Percentiles rank a stretch among this genome's conserved stretches.
These are phyloP conservation scores for Boloria euphrosyne DNA, from an alignment of 2,888 invertebrate species.

Conservation along the genomic window DNA sequence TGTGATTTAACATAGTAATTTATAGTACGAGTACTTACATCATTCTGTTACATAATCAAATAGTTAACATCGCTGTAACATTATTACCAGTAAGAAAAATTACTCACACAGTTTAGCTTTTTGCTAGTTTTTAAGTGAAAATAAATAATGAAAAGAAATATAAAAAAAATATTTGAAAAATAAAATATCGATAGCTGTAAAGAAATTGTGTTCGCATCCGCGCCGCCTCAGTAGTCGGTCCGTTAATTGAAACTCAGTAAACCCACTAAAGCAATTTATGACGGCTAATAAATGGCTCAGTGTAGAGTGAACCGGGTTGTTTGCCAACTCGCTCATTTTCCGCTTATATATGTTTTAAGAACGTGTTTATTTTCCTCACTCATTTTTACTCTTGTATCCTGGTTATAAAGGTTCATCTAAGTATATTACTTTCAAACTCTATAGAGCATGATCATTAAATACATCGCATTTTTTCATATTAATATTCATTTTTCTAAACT, in stretches of 20 bases:
- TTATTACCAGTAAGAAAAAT: no score
- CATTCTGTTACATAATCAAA: no score
- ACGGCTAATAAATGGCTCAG: slow-evolving; percentile 42
- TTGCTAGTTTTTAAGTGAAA: neutral
- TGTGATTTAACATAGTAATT: no score
- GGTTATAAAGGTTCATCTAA: neutral
- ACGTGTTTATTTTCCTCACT: slow-evolving; percentile 28
- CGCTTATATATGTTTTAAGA: slow-evolving; percentile 31
- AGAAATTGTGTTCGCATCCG: slow-evolving; percentile 25
- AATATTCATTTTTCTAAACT: no score
- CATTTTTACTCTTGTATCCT: slow-evolving; percentile 8
- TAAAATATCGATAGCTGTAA: slow-evolving; percentile 20
- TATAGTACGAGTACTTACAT: no score
- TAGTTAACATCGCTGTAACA: no score
- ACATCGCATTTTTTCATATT: no score
- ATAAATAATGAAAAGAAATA: neutral
- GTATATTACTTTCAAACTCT: no score
- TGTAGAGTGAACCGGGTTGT: slow-evolving; percentile 43
- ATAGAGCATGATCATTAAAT: no score
- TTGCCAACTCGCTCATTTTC: slow-evolving; percentile 57
- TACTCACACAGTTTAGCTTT: no score
- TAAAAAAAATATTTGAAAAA: slow-evolving; percentile 9
- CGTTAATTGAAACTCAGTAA: slow-evolving; percentile 45
- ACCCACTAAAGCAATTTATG: slow-evolving; percentile 44
- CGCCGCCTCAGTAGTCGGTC: slow-evolving; percentile 29